Conservation (phyloP, 2,113 vertebrate species). For the Oceanodroma tethys region DNA sequence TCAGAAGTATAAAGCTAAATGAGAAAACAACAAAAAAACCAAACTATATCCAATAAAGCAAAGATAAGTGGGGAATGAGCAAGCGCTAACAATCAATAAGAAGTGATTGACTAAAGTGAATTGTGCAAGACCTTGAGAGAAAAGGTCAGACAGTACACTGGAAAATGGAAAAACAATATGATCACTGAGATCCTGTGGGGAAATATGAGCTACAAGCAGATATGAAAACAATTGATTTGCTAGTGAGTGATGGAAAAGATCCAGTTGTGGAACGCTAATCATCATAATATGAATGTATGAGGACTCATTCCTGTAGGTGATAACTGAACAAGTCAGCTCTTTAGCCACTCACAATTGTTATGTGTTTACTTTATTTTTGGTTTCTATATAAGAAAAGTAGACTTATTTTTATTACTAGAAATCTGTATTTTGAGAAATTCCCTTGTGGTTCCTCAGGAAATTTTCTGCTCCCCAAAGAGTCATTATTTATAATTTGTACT, state of each 20-base stretch:
- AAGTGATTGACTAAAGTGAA: conserved; percentile 34
- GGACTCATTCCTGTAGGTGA: background rate
- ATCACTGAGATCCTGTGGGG: conserved; percentile 34
- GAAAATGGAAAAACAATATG: conserved; percentile 22
- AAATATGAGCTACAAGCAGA: background rate
- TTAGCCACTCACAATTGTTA: background rate
- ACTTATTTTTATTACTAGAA: background rate
- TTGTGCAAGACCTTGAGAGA: conserved; percentile 3
- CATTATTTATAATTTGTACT: background rate
- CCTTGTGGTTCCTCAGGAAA: background rate
- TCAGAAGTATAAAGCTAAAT: background rate
- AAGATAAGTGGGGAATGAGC: background rate
- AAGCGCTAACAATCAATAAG: background rate
- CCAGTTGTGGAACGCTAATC: conserved; percentile 13
- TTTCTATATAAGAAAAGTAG: background rate
- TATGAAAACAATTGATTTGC: conserved; percentile 52
- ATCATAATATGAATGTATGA: background rate
- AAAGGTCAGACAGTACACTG: background rate
- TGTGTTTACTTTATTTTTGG: background rate
- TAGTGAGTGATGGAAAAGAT: background rate
- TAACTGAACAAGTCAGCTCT: background rate
- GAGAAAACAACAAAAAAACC: background rate
- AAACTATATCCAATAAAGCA: background rate
- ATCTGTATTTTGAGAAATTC: background rate
- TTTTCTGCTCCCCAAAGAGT: background rate